Percentiles rank a stretch among this genome's conserved stretches.
These are phyloP conservation scores for Nomada ferruginata DNA, from an alignment of 2,888 invertebrate genomes.

Conservation along the genomic window DNA sequence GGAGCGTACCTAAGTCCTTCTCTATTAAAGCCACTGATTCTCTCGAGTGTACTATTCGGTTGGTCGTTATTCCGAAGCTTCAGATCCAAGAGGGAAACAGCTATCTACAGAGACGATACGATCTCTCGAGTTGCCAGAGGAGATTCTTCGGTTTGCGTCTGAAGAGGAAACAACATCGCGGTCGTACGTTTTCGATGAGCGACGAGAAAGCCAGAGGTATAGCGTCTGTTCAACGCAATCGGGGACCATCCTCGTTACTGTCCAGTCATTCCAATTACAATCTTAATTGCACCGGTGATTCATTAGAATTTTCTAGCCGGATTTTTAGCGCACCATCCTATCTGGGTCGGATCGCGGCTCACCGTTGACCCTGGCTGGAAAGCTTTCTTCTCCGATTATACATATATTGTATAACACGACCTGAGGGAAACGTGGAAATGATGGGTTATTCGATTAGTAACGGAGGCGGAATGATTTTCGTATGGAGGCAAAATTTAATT, in stretches of 20 bases:
- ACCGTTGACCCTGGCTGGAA: slow-evolving; percentile 29
- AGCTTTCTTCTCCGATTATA: slow-evolving; percentile 3
- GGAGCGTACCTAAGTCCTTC: neutral
- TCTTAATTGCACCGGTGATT: slow-evolving; percentile 39
- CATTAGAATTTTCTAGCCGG: slow-evolving; percentile 26
- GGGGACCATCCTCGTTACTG: neutral
- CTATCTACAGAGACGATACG: slow-evolving; percentile 34
- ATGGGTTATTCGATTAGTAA: neutral
- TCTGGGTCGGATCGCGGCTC: slow-evolving; percentile 13
- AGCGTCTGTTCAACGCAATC: neutral
- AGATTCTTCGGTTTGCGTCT: slow-evolving; percentile 21
- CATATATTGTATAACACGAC: neutral
- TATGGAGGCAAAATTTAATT: too few relatives aligned
- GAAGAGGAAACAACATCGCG: slow-evolving; percentile 16
- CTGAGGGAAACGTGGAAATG: neutral
- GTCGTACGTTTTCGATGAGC: slow-evolving; percentile 14
- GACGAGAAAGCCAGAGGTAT: slow-evolving; percentile 28
- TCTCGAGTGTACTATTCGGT: neutral
- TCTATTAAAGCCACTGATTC: slow-evolving; percentile 17
- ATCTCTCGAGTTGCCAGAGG: slow-evolving; percentile 25
- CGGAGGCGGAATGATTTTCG: too few relatives aligned
- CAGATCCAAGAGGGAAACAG: slow-evolving; percentile 7
- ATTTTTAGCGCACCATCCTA: neutral
- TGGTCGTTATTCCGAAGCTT: slow-evolving; percentile 36
- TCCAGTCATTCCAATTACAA: slow-evolving; percentile 43